Percentiles rank a stretch among this genome's conserved stretches.
phyloP scores from a whole-genome alignment of 1,140 invertebrate species.

The Drosophila tsacasi region DNA sequence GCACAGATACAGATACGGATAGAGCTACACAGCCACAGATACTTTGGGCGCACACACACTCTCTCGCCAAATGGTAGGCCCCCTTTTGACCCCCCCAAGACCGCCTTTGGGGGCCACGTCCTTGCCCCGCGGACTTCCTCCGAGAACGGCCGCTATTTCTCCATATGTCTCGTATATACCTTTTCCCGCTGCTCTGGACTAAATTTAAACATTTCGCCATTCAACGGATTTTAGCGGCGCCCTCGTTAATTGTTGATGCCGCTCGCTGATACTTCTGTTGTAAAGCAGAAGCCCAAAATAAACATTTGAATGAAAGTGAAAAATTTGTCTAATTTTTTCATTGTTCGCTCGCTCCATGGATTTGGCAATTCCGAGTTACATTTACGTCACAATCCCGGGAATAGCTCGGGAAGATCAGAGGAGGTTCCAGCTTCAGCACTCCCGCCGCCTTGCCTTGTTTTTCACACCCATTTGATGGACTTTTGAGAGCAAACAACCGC shows the following conservation, averaged over 20 bases:
- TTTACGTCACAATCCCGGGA: slow-evolving; percentile 22
- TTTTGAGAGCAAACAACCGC: slow-evolving; percentile 38
- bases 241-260: slow-evolving; percentile 50
- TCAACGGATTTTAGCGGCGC: slow-evolving; percentile 57
- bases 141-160: slow-evolving; percentile 45
- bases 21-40: neutral
- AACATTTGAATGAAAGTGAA: slow-evolving; percentile 54
- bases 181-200: slow-evolving; percentile 34
- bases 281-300: slow-evolving; percentile 50
- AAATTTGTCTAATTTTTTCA: slow-evolving; percentile 42
- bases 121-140: slow-evolving; percentile 17
- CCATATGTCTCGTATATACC: slow-evolving; percentile 25
- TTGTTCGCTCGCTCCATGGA: slow-evolving; percentile 4
- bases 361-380: slow-evolving; percentile 30
- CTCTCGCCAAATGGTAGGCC: slow-evolving; percentile 28
- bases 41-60: slow-evolving; percentile 19
- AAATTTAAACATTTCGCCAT: slow-evolving; percentile 79
- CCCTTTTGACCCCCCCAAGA: slow-evolving; percentile 13
- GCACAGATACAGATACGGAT: slow-evolving; percentile 1
- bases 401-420: slow-evolving; percentile 8
- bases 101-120: slow-evolving; percentile 19
- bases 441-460: neutral
- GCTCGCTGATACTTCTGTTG: slow-evolving; percentile 41
- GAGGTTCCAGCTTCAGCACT: neutral
- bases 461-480: slow-evolving; percentile 37